Conservation (phyloP, 2,888 invertebrate genomes). For the Crocallis elinguaria region DNA sequence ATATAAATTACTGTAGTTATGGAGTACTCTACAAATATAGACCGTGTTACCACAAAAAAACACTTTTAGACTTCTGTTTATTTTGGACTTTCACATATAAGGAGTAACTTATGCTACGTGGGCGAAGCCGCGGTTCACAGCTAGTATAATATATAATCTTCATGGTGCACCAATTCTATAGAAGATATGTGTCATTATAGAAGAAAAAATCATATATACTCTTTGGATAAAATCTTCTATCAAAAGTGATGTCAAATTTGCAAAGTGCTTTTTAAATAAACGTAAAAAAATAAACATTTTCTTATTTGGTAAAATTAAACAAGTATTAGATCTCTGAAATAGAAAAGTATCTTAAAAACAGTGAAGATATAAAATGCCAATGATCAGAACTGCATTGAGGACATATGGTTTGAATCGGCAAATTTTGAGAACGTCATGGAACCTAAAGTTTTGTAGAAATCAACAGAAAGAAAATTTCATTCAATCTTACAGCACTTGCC, state of each 20-base stretch:
- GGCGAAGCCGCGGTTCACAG: no score
- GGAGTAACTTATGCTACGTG: no score
- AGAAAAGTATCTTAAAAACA: slow-evolving; percentile 37
- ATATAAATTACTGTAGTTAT: no score
- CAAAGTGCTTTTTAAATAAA: neutral
- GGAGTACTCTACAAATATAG: no score
- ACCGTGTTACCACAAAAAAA: no score
- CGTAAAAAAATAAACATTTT: neutral
- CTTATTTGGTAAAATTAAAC: no score
- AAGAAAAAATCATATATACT: neutral
- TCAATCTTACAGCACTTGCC: slow-evolving; percentile 54
- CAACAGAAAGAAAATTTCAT: slow-evolving; percentile 4
- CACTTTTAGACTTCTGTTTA: no score
- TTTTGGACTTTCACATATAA: no score
- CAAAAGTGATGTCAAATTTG: neutral
- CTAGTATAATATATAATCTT: no score
- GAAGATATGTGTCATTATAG: neutral
- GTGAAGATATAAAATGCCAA: slow-evolving; percentile 35
- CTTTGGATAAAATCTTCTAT: neutral
- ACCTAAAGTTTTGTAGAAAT: neutral
- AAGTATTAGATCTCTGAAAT: slow-evolving; percentile 5
- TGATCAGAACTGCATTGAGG: slow-evolving; percentile 28
- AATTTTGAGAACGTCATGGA: slow-evolving; percentile 19
- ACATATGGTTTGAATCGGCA: slow-evolving; percentile 28
- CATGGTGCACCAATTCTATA: neutral